These are phyloP conservation scores for Alaudala cheleensis DNA, from an alignment of 2,113 vertebrate species.

Conservation along the genomic window DNA sequence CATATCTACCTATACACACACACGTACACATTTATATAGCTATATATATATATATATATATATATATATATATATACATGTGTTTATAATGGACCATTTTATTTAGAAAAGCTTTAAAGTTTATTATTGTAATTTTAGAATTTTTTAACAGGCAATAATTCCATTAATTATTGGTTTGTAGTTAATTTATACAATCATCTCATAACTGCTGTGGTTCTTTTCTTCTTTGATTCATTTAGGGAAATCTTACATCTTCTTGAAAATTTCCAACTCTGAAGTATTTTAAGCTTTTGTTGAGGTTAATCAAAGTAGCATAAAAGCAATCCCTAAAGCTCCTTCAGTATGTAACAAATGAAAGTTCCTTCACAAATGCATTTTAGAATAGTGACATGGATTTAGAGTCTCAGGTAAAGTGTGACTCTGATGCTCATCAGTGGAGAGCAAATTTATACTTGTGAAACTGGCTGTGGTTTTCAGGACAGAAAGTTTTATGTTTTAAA, in stretches of 20 bases:
- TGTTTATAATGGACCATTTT: slow-evolving; percentile 65
- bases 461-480: background rate
- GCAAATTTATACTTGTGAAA: slow-evolving; percentile 35
- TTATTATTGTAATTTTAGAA: background rate
- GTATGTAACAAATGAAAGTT: background rate
- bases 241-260: slow-evolving; percentile 6
- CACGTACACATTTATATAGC: background rate
- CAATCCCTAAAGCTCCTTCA: slow-evolving; percentile 14
- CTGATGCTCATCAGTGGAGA: background rate
- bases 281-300: slow-evolving; percentile 33
- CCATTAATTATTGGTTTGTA: slow-evolving; percentile 49
- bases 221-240: background rate
- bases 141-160: background rate
- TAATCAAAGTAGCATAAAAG: slow-evolving; percentile 53
- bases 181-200: background rate
- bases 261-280: background rate
- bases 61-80: background rate
- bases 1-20: background rate
- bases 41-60: background rate
- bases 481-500: slow-evolving; percentile 8
- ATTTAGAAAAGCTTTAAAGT: slow-evolving; percentile 51
- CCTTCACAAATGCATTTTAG: slow-evolving; percentile 22
- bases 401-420: slow-evolving; percentile 24
- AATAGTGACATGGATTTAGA: slow-evolving; percentile 32
- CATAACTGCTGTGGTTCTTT: background rate